Conservation (phyloP, 2,113 vertebrate species). For the Corvus moneduloides region DNA sequence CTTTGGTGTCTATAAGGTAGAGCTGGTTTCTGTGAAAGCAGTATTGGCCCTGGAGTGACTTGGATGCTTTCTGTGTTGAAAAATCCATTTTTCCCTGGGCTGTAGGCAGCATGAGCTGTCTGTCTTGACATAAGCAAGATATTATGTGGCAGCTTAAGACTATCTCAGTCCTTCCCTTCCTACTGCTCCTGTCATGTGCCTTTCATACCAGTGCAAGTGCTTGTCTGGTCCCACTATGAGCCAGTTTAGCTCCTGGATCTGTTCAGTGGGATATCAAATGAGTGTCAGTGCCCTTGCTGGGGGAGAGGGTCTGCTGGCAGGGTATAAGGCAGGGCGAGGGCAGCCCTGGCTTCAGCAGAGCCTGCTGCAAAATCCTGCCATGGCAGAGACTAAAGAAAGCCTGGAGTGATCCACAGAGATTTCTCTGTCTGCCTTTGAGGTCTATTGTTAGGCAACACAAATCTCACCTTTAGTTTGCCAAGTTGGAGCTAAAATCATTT, state of each 20-base stretch:
- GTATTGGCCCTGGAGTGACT: neutral
- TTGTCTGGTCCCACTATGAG: neutral
- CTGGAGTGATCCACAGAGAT: neutral
- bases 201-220: neutral
- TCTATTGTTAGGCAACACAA: neutral
- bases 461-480: neutral
- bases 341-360: neutral
- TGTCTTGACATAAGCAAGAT: neutral
- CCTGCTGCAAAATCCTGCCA: neutral
- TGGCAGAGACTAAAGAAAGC: neutral
- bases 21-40: neutral
- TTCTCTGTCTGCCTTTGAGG: neutral
- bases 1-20: neutral
- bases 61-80: neutral
- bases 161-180: neutral
- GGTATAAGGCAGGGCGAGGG: neutral
- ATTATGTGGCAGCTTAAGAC: neutral
- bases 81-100: neutral
- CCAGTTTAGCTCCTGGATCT: neutral
- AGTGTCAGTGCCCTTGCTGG: neutral
- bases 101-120: accelerated
- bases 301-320: neutral
- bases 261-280: neutral
- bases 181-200: neutral
- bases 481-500: neutral